Base-by-base conservation (phyloP, 2,797 vertebrate genomes). In the Euthynnus affinis region DNA sequence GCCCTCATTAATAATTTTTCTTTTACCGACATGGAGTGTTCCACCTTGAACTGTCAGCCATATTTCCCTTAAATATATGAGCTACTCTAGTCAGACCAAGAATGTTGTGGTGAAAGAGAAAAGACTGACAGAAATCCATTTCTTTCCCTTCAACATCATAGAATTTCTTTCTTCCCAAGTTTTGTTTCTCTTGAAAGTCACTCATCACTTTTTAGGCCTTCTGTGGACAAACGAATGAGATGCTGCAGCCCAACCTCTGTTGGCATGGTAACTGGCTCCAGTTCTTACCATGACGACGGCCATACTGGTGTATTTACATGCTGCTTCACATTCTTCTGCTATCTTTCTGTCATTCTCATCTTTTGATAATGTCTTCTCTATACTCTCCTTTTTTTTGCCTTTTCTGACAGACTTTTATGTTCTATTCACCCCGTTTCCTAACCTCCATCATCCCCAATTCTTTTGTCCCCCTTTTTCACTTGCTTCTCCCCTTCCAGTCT, bases 251-350 rank as follows among this genome's bases (percentile, higher is more conserved):
- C 22, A 46, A 79, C 63, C 56, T 56, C 42, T 46, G 90, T 92
- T 88, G 91, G 87, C 91, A 93, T 93, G 80, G 91, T 84, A 92
- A 94, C 89, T 72, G 72, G 82, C 86, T 89, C 73, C 71, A 22
- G n/a, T 79, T 66, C 73, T 74, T 74, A 60, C 49, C 58, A 75
- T 78, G 72, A 83, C 53, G 68, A 77, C 46, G 14, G 76, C 65
- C 85, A 80, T 61, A 57, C 83, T 86, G 78, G 71, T 72, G 55
- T 65, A 29, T 25, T 83, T 62, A 17, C 60, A 49, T 37, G 48
- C 64, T 57, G 55, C 58, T 72, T 74, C 3, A 0, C 29, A 59
- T 74, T 62, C 58, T 27, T 69, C 62, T 29, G 34, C 61, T 63
- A 74, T 48, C 52, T 70, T 27, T 60, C 34, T 4, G 53, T 56